phyloP scores from a whole-genome alignment of 2,113 vertebrate species.

The Paradoxurus hermaphroditus region DNA sequence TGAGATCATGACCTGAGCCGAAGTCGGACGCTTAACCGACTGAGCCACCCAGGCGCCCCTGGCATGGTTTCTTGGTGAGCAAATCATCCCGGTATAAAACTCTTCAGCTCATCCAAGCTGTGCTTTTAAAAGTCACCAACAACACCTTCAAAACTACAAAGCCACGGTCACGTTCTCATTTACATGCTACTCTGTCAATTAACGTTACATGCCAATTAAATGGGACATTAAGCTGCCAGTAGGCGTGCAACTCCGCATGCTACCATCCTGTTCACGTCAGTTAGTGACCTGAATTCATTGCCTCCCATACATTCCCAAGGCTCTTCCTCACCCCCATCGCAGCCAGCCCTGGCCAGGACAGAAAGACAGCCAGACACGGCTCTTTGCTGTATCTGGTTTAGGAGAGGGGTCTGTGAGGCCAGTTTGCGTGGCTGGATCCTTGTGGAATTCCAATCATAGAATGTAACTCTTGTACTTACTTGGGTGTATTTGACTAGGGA shows the following conservation, averaged over 20 bases:
- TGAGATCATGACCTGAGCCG: no score
- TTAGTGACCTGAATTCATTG: constrained; percentile 7
- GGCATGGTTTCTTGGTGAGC: background rate
- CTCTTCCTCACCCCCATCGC: background rate
- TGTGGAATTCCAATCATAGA: background rate
- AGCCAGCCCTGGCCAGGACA: background rate
- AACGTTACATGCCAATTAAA: constrained; percentile 13
- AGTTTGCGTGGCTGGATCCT: background rate
- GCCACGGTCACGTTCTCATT: background rate
- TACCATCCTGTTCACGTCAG: background rate
- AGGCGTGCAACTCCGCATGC: background rate
- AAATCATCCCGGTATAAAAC: background rate
- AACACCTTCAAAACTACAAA: background rate
- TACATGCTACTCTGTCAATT: background rate
- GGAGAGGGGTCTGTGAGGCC: background rate
- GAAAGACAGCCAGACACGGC: background rate
- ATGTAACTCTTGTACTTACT: background rate
- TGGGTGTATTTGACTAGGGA: background rate
- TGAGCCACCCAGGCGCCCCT: no score
- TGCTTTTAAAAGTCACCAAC: background rate
- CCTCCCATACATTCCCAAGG: background rate
- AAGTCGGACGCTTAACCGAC: no score
- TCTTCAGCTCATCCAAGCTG: background rate
- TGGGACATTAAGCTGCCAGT: constrained; percentile 24
- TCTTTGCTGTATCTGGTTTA: background rate